Base-by-base conservation (phyloP, 2,888 invertebrate genomes). In the Trissoscelio sp. region DNA sequence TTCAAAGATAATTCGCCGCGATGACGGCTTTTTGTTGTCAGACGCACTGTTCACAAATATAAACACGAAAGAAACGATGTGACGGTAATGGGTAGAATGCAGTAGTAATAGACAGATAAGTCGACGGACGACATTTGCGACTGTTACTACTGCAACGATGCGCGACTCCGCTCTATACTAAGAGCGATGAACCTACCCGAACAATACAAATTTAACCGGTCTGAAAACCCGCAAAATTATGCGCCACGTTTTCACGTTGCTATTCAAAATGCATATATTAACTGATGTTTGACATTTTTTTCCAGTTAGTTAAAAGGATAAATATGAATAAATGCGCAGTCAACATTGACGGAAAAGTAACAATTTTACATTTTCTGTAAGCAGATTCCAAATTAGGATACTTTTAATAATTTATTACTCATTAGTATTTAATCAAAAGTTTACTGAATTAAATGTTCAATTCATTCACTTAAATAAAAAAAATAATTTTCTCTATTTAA, bases 71-170 rank as follows among this genome's bases (percentile, higher is more conserved):
- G 75, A 67, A 75, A 75, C 67, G 58, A 67, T 37, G 75, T 58
- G 67, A 24, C 60, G 67, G 67, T 67, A 69, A 64, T 70, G 53
- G 72, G 28, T 57, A 58, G 72, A 79, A 73, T 67, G 55, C 79
- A 57, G 79, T 62, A 58, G 73, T 73, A 79, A 79, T 79, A 79
- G 79, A 79, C 79, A 44, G 79, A 67, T 73, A 67, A 73, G 79
- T 73, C 55, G 73, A 16, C 73, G 67, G 67, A 79, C 66, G 79
- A 67, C 79, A 67, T 73, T 79, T 79, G 79, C 60, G 72, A 67
- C 72, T 73, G 64, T 73, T 73, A 73, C 66, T 67, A 70, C 77
- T 67, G 67, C 67, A 55, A 42, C 48, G 55, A 14, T 55, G 67
- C 67, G n/a, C 42, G 48, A 22, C 58, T 58, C 16, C 34, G 58